Percentiles rank a stretch among this genome's conserved stretches.
These are phyloP conservation scores for Lasioglossum lativentre DNA, from an alignment of 2,888 invertebrate genomes.

Conservation along the genomic window DNA sequence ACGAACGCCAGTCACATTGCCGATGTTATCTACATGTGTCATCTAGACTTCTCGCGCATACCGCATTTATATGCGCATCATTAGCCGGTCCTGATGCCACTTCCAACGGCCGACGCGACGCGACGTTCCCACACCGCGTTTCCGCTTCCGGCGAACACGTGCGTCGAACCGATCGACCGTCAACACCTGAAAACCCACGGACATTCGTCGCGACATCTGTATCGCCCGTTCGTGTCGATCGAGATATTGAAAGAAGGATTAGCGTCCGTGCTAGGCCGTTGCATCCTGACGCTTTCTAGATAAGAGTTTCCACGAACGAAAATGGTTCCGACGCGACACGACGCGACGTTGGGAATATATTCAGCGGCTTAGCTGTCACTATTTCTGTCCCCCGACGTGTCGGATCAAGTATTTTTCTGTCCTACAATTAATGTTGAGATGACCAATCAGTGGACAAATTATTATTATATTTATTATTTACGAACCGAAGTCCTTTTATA, in stretches of 20 bases:
- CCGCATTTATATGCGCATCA: conserved; percentile 79
- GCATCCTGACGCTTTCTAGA: not conserved
- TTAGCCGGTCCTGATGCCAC: conserved; percentile 71
- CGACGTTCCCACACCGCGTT: conserved; percentile 79
- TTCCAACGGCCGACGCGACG: conserved; percentile 74
- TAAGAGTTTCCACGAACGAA: not conserved
- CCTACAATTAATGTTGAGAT: not conserved
- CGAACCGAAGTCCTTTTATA: too few species aligned
- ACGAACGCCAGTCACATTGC: conserved; percentile 65
- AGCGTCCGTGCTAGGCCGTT: not conserved
- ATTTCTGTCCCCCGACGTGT: not conserved
- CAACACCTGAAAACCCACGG: conserved; percentile 56
- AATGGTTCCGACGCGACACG: not conserved
- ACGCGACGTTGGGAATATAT: not conserved
- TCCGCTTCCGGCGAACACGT: conserved; percentile 81
- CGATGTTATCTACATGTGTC: conserved; percentile 74
- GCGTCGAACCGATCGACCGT: conserved; percentile 70
- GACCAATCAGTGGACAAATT: too few species aligned
- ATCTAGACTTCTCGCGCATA: conserved; percentile 71
- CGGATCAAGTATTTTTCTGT: not conserved
- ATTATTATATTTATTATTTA: too few species aligned
- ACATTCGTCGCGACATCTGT: conserved; percentile 65
- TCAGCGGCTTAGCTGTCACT: not conserved
- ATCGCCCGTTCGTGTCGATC: conserved; percentile 34
- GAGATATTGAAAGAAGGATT: conserved; percentile 44